Conservation (phyloP, 1,140 invertebrate species). For the Acromyrmex echinatior region DNA sequence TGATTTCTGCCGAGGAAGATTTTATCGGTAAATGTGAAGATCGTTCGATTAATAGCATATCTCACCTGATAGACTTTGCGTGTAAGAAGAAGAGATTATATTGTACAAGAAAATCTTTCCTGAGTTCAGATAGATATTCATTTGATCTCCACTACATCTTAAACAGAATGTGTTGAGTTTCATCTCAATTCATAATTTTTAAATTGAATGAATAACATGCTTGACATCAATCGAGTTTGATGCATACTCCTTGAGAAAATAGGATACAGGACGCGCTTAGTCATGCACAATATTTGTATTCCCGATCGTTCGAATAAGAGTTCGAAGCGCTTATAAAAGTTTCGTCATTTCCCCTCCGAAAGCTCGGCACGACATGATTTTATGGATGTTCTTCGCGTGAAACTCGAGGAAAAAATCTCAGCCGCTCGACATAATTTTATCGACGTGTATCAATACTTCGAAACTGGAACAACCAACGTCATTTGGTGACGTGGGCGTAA, state of each 20-base stretch:
- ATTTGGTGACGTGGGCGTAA: neutral
- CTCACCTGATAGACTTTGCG: neutral
- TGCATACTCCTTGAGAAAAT: slow-evolving; percentile 3
- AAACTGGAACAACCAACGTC: slow-evolving; percentile 41
- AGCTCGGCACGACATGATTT: neutral
- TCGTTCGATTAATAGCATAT: slow-evolving; percentile 18
- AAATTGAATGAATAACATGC: slow-evolving; percentile 6
- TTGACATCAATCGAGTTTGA: neutral
- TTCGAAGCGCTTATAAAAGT: slow-evolving; percentile 31
- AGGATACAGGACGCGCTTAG: neutral
- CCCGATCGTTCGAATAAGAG: neutral
- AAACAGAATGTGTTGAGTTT: neutral
- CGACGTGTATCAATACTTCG: slow-evolving; percentile 35
- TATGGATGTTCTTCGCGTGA: slow-evolving; percentile 5
- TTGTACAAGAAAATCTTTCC: neutral
- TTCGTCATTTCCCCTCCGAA: slow-evolving; percentile 11
- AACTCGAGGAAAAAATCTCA: slow-evolving; percentile 17
- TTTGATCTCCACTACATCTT: neutral
- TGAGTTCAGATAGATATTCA: neutral
- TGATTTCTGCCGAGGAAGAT: slow-evolving; percentile 3
- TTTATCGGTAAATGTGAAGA: slow-evolving; percentile 14
- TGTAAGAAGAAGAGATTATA: slow-evolving; percentile 6
- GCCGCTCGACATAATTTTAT: slow-evolving; percentile 40
- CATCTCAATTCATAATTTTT: neutral
- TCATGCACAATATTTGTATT: slow-evolving; percentile 18